A percentile compares a stretch with the other conserved stretches of the same genome.
phyloP scores from a whole-genome alignment of 2,797 vertebrate species.

The Salarias fasciatus region DNA sequence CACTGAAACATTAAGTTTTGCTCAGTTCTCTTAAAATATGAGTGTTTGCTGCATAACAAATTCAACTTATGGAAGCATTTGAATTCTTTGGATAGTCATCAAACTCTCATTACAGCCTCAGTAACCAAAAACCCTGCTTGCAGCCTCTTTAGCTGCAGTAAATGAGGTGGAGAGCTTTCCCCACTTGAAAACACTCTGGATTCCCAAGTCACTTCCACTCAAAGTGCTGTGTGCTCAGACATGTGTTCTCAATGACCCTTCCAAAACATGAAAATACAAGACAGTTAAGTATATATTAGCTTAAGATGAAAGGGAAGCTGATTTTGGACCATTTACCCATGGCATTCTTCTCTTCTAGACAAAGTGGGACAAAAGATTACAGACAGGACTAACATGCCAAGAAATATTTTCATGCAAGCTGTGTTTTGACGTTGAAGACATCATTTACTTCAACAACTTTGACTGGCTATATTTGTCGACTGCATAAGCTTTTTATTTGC shows the following conservation, averaged over 20 bases:
- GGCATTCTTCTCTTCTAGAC: background rate
- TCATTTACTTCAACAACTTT: background rate
- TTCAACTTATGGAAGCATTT: background rate
- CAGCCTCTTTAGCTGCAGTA: background rate
- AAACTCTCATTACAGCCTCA: no score
- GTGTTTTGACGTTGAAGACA: constrained; percentile 5
- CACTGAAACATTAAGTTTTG: background rate
- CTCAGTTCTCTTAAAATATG: background rate
- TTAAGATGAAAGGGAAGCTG: background rate
- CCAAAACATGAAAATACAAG: background rate
- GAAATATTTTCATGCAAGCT: background rate
- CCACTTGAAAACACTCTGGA: background rate
- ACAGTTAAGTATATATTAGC: background rate
- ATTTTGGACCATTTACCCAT: background rate
- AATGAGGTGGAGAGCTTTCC: no score
- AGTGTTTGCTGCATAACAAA: background rate
- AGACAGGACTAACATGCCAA: background rate
- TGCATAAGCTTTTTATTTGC: background rate
- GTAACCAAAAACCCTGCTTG: background rate
- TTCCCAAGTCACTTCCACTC: background rate
- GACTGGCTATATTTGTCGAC: no score
- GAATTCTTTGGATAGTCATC: background rate
- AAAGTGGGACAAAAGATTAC: no score
- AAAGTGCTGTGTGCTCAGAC: background rate
- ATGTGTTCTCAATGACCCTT: background rate